Percentiles rank a stretch among this genome's conserved stretches.
These are phyloP conservation scores for Bedellia somnulentella DNA, from an alignment of 2,888 invertebrate genomes.

Conservation along the genomic window DNA sequence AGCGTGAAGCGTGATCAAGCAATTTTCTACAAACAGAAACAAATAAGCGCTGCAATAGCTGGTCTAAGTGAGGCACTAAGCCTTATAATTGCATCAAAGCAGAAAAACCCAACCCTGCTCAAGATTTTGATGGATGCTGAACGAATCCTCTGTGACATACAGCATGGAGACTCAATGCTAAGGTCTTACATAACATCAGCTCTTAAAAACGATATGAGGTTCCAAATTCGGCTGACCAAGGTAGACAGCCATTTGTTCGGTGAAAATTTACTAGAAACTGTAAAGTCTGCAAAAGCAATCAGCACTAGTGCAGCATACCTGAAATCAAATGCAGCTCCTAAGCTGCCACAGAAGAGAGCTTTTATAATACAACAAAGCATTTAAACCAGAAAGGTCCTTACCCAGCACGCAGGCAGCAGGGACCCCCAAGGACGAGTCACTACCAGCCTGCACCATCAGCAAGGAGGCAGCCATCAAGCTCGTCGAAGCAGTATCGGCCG, in stretches of 20 bases:
- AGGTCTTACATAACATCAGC: constrained; percentile 8
- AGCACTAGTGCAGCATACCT: constrained; percentile 10
- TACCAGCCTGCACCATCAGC: neutral
- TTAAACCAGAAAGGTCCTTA: constrained; percentile 9
- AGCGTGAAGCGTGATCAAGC: constrained; percentile 11
- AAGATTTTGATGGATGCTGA: constrained; percentile 10
- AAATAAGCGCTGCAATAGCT: constrained; percentile 10
- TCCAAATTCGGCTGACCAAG: constrained; percentile 10
- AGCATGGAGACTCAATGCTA: constrained; percentile 9
- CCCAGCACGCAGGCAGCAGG: constrained; percentile 3
- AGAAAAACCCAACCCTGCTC: constrained; percentile 3
- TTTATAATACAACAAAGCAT: constrained; percentile 1
- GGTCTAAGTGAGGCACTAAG: constrained; percentile 10
- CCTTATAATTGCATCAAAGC: constrained; percentile 3
- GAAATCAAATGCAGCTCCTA: constrained; percentile 4
- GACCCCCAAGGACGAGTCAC: neutral
- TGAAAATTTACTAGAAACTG: constrained; percentile 9
- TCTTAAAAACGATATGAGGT: constrained; percentile 12
- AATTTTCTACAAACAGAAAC: constrained; percentile 13
- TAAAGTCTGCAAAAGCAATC: constrained; percentile 12
- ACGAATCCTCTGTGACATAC: constrained; percentile 9
- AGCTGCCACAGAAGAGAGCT: neutral
- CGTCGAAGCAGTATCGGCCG: neutral
- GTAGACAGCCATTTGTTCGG: constrained; percentile 11
- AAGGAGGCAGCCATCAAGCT: constrained; percentile 1